Evolutionary conservation across 2,797 vertebrate species (phyloP), one percentile per base, ranked within the genome.

Genomic region (Epinephelus malabaricus): DNA sequence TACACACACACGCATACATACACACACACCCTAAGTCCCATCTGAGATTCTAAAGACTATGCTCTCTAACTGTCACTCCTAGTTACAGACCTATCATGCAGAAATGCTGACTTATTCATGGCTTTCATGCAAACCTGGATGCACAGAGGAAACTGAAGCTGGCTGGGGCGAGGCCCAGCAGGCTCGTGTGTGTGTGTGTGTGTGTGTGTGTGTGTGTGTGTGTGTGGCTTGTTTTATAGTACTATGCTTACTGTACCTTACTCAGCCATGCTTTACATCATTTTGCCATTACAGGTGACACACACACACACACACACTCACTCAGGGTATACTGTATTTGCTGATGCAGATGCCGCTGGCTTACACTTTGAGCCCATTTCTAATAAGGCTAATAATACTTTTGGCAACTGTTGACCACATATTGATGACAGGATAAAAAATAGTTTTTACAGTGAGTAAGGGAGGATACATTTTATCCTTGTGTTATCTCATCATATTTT

Each of bases 31-130:
- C 62, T 0, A 46, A 78, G 80, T 88, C 88, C 83, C 88, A 86
- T 90, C 90, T 91, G 90, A 90, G 87, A 81, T 79, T 87, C 70
- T 76, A 69, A 87, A 86, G 85, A 79, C 85, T 84, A 67, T 86
- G 92, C 91, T 94, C 86, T 94, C 90, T 91, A 89, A 86, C 92
- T 93, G 94, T 93, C 92, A 93, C 89, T 91, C 84, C 86, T 89
- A 89, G 89, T 95, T 93, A 93, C 90, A 91, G 90, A 88, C 89
- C 91, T 93, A 89, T 89, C 90, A 89, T 92, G 90, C 92, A 94
- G 92, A 94, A 91, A 91, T 86, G 81, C 87, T 94, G 89, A 95
- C 89, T 94, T 93, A 95, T 95, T 95, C 87, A 95, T 94, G 86
- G 69, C 84, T 86, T 93, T 92, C 90, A 93, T 92, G 91, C 92